Percentiles rank a stretch among this genome's conserved stretches.
Conservation (phyloP, 2,797 vertebrate genomes). For the Garrulus glandarius region DNA sequence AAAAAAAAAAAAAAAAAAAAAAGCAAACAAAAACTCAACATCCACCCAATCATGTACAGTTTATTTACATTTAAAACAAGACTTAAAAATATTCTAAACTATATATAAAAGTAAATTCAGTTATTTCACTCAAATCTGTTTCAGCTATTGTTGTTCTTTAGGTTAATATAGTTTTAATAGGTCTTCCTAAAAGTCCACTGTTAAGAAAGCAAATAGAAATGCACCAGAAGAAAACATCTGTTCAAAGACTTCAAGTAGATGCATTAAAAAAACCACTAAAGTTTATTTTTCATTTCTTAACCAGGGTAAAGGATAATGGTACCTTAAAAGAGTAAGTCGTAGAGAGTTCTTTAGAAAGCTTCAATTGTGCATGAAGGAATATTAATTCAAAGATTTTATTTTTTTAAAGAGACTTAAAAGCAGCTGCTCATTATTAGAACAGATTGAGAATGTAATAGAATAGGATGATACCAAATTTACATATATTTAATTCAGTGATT, state of each 20-base stretch:
- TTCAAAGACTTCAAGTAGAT: neutral
- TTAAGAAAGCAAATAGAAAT: conserved; percentile 6
- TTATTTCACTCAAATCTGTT: neutral
- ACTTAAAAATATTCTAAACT: neutral
- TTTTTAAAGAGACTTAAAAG: neutral
- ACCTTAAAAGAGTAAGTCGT: neutral
- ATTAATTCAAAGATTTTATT: neutral
- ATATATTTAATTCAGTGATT: neutral
- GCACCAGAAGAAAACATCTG: neutral
- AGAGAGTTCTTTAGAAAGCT: neutral
- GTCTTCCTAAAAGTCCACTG: neutral
- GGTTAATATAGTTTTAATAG: neutral
- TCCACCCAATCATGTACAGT: neutral
- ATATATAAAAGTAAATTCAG: neutral
- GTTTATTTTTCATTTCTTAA: neutral
- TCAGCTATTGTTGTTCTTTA: neutral
- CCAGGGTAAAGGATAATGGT: neutral
- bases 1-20: neutral
- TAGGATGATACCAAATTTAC: neutral
- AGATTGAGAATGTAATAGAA: neutral
- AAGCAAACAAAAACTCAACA: neutral
- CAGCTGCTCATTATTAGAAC: neutral
- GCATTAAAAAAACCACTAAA: neutral
- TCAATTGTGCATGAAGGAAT: neutral
- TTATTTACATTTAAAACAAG: neutral